Conservation (phyloP, 2,888 invertebrate species). For the Polydrusus cervinus region DNA sequence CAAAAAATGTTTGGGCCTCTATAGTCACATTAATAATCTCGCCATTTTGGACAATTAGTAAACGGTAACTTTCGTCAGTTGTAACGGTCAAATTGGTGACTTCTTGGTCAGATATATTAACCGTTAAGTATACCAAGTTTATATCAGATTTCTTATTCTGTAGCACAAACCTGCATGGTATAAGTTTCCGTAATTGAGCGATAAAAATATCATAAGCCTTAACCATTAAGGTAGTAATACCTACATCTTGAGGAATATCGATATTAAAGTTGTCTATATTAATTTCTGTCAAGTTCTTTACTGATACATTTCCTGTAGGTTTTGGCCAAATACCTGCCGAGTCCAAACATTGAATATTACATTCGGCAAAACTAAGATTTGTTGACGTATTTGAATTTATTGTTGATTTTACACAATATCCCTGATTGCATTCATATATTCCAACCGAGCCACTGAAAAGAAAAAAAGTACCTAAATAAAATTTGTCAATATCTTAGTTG, state of each 20-base stretch:
- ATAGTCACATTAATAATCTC: constrained; percentile 35
- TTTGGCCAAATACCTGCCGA: constrained; percentile 49
- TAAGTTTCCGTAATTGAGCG: constrained; percentile 2
- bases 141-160: background rate
- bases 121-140: constrained; percentile 17
- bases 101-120: constrained; percentile 37
- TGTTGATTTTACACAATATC: constrained; percentile 43
- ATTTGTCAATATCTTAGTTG: background rate
- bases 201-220: constrained; percentile 40
- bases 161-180: constrained; percentile 34
- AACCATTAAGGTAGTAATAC: constrained; percentile 25
- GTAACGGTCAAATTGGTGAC: constrained; percentile 22
- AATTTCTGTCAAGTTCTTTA: constrained; percentile 38
- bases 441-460: constrained; percentile 31
- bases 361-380: constrained; percentile 39
- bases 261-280: constrained; percentile 31
- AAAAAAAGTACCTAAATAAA: background rate
- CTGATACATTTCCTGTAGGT: constrained; percentile 41
- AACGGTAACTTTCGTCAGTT: constrained; percentile 39
- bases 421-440: constrained; percentile 41
- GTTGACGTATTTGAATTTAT: constrained; percentile 19
- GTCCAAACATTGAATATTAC: constrained; percentile 46
- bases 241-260: background rate
- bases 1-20: constrained; percentile 70
- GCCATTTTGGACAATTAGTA: constrained; percentile 7